Percentiles rank a stretch among this genome's conserved stretches.
Conservation (phyloP, 2,113 vertebrate genomes). For the Sinocyclocheilus grahami region DNA sequence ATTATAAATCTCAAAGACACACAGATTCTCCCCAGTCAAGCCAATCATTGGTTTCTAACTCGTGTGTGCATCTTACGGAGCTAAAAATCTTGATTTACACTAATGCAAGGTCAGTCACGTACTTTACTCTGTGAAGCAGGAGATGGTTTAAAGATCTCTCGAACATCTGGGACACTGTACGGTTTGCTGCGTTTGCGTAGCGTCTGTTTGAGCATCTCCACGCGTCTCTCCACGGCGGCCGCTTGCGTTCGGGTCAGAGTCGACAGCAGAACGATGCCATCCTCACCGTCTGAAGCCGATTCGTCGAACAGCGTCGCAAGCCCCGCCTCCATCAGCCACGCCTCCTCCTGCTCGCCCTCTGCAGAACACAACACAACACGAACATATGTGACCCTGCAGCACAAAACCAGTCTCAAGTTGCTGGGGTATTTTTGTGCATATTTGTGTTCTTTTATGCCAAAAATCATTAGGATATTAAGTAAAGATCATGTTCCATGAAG, state of each 20-base stretch:
- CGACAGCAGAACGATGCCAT: constrained; percentile 84
- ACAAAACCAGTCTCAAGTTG: no score
- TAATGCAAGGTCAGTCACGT: neutral
- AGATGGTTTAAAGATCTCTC: constrained; percentile 87
- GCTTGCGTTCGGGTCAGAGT: constrained; percentile 90
- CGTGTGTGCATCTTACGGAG: neutral
- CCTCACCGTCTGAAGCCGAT: constrained; percentile 79
- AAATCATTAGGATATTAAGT: no score
- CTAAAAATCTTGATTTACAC: neutral
- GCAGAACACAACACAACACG: constrained; percentile 37
- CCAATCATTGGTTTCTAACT: neutral
- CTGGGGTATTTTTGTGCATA: no score
- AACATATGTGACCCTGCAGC: neutral
- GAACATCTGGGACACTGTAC: constrained; percentile 89
- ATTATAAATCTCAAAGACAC: neutral
- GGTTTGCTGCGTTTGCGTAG: constrained; percentile 89
- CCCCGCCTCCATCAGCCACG: constrained; percentile 94
- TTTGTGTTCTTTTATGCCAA: no score
- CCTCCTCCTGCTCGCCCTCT: constrained; percentile 96
- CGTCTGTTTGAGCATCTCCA: constrained; percentile 87
- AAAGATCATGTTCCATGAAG: no score
- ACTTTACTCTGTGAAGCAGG: neutral
- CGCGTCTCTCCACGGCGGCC: constrained; percentile 87
- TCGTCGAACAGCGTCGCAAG: constrained; percentile 86
- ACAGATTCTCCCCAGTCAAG: neutral